Conservation (phyloP, 2,113 vertebrate species). For the Natator depressus region DNA sequence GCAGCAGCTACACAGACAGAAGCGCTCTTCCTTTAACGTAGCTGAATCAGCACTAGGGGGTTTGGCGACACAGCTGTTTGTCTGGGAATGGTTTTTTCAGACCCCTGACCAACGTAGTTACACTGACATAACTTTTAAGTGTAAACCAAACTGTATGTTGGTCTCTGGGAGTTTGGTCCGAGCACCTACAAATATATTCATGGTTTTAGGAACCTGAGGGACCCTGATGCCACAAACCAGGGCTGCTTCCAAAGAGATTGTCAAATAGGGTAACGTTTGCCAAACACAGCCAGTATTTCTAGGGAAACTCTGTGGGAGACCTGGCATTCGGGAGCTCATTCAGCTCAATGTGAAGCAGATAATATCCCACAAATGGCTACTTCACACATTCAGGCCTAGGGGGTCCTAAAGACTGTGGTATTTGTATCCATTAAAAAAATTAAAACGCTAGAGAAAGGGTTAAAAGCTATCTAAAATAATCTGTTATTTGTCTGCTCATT, state of each 20-base stretch:
- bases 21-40: background rate
- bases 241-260: background rate
- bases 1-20: background rate
- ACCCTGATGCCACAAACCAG: background rate
- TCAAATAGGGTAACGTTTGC: background rate
- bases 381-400: background rate
- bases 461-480: background rate
- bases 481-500: background rate
- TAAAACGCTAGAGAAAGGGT: background rate
- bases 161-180: background rate
- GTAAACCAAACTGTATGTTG: background rate
- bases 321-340: rapidly evolving
- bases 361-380: background rate
- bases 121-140: background rate
- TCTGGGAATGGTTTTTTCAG: background rate
- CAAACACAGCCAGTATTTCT: background rate
- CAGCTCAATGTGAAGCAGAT: background rate
- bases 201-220: background rate
- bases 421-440: background rate
- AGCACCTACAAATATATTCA: background rate
- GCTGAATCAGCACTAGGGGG: background rate
- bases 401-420: background rate
- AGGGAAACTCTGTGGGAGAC: background rate
- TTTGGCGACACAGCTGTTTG: background rate
- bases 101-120: background rate